Base-by-base conservation (phyloP, 2,113 vertebrate species). In the Chamaea fasciata region DNA sequence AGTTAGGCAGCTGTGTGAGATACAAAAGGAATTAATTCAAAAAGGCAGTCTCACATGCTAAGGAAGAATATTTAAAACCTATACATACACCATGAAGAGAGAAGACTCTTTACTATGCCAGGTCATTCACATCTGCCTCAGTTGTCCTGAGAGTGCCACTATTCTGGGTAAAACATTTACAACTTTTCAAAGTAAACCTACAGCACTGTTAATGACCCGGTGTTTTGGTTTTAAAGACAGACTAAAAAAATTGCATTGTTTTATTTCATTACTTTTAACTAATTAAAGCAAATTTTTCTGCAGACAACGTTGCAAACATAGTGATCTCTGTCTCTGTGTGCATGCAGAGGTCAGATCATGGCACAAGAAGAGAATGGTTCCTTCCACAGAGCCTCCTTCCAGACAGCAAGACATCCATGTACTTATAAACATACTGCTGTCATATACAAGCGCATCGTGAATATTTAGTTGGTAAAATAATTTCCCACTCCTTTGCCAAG, bases 1-100 rank as follows among this genome's bases (percentile, higher is more conserved):
- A 94, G 83, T 80, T 49, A 82, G 64, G 44, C 92, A 96, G 76
- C 79, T 92, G 68, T 67, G 71, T 56, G 79, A 88, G 49, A 78
- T 37, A 94, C 71, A 86, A 83, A 93, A 69, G 26, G 31, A 94
- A 93, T 53, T 41, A 94, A 94, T 89, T 83, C 1, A 68, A 80
- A 83, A 93, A 85, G 55, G 49, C n/a, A 83, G 37, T 15, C 18
- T 78, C 68, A 82, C 31, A 50, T 53, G 46, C 31, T 41, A 84
- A 86, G 49, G n/a, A 96, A 76, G 24, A 81, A 59, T 49, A 83
- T 2, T 4, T 31, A 52, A 83, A 80, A 70, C 8, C 27, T 59
- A 44, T 23, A 80, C 4, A 50, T 35, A 62, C 1, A 80, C 10
- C 15, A 30, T 1, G 21, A 90, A 81, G 50, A 90, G 5, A 90